These are phyloP conservation scores for Aplidium turbinatum DNA, from an alignment of 23 tunicate species.

Conservation along the genomic window DNA sequence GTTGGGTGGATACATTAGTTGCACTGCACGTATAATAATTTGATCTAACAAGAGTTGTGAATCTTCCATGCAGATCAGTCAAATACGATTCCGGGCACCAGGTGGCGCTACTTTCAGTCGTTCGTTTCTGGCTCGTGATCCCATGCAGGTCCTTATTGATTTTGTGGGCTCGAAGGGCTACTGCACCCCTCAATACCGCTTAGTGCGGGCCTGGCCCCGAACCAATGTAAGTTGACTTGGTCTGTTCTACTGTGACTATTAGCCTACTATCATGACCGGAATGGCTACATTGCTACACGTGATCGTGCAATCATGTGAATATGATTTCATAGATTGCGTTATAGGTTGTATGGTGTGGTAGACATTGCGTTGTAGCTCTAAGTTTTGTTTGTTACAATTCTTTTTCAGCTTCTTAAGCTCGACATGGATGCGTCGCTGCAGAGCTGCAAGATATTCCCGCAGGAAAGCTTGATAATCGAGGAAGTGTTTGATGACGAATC, in stretches of 20 bases:
- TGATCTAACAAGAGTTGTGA: too few species aligned
- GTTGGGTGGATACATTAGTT: too few species aligned
- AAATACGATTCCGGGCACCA: constrained; percentile 75
- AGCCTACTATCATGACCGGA: too few species aligned
- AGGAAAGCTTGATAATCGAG: constrained; percentile 65
- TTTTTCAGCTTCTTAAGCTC: constrained; percentile 25
- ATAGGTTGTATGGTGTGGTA: too few species aligned
- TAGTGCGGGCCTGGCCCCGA: constrained; percentile 58
- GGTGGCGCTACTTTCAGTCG: constrained; percentile 48
- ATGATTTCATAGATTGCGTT: too few species aligned
- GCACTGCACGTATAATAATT: too few species aligned
- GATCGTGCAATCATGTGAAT: too few species aligned
- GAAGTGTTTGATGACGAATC: constrained; percentile 41
- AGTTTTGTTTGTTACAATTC: too few species aligned
- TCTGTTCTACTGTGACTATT: too few species aligned
- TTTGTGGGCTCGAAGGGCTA: constrained; percentile 75
- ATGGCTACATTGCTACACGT: too few species aligned
- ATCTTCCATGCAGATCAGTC: constrained; percentile 30
- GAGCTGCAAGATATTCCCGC: constrained; percentile 52
- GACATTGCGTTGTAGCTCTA: too few species aligned
- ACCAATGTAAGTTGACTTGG: constrained; percentile 56
- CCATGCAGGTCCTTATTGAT: constrained; percentile 43
- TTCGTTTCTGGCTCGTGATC: constrained; percentile 47
- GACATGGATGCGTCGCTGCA: constrained; percentile 29
- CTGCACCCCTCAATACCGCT: constrained; percentile 22